Base-by-base conservation (phyloP, 1,140 invertebrate genomes). In the Drosophila nannoptera region DNA sequence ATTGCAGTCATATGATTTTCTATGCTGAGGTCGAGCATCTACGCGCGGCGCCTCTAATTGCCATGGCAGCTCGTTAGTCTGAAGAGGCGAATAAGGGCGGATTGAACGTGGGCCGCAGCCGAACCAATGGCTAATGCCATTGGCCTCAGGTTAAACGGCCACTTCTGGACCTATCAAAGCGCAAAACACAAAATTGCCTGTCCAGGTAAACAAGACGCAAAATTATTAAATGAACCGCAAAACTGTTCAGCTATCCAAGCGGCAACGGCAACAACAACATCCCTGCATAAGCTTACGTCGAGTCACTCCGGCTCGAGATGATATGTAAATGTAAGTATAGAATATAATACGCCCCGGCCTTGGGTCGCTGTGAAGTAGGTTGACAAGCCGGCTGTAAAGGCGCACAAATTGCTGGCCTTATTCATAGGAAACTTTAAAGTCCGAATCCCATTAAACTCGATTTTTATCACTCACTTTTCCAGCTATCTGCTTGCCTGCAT, bases 161-260 rank as follows among this genome's bases (percentile, higher is more conserved):
- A 76, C 63, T 76, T 65, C 67, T 53, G 14, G 38, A 38, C 31
- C 49, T 56, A 68, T 61, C 64, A 68, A 72, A 72, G 64, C 53
- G 22, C 58, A 46, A 60, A 43, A 60, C 48, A 48, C 56, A 48
- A 58, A 75, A 68, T 68, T 68, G 59, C 65, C 64, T 55, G 38
- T 62, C 49, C 74, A 74, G 78, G 81, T 84, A 84, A 84, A 84
- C 73, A 84, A 80, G 69, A 86, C 76, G 81, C 72, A 73, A 75
- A 67, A 84, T 84, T 76, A 84, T 84, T 84, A 86, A 84, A 84
- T 84, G 80, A 84, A 84, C 80, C 80, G 77, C 81, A 86, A 84
- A 84, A 86, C 86, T 86, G 80, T 84, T 76, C 73, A 86, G 77
- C 74, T 82, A 69, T 46, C 70, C 74, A 59, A 74, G 72, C 58